Base-by-base conservation (phyloP, 2,797 vertebrate genomes). In the Eutrigla gurnardus region DNA sequence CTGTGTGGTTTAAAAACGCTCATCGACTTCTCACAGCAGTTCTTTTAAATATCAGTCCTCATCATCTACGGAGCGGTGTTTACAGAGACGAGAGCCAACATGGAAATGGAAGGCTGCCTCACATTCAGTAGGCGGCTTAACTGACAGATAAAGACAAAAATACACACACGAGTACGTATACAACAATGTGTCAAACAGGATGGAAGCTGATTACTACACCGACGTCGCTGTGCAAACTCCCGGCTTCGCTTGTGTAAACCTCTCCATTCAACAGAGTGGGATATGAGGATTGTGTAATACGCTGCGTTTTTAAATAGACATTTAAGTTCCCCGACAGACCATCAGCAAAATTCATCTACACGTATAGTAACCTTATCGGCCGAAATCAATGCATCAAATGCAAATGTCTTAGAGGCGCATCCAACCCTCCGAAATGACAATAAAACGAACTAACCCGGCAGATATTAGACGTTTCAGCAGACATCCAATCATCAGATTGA, bases 51-150 rank as follows among this genome's bases (percentile, higher is more conserved):
- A 86, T 78, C 68, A 60, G 65, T 46, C 71, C 37, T 42, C 2
- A 25, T 77, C 43, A 54, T 32, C 75, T 36, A 32, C 58, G 17
- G 39, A 50, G 13, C 60, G 69, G 46, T 53, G 18, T 74, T 72
- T 73, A 69, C 43, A 58, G 77, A 65, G 47, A 64, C 25, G 3
- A 59, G n/a, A 37, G 67, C 72, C 73, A 73, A 55, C 67, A 65
- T 53, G 69, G 73, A 79, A 80, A 74, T 66, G 49, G 52, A 86
- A 77, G 39, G 77, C 65, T 63, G 62, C 65, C 68, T 73, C 74
- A 58, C 43, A 63, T 80, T 74, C 36, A 81, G 81, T 80, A 54
- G 78, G 73, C 15, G 55, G 45, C 15, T 3, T 70, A 74, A 68
- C 53, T 55, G 75, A 67, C 64, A 54, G 37, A 25, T 25, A 17